These are phyloP conservation scores for Calameuta filiformis DNA, from an alignment of 2,888 invertebrate genomes.

Conservation along the genomic window DNA sequence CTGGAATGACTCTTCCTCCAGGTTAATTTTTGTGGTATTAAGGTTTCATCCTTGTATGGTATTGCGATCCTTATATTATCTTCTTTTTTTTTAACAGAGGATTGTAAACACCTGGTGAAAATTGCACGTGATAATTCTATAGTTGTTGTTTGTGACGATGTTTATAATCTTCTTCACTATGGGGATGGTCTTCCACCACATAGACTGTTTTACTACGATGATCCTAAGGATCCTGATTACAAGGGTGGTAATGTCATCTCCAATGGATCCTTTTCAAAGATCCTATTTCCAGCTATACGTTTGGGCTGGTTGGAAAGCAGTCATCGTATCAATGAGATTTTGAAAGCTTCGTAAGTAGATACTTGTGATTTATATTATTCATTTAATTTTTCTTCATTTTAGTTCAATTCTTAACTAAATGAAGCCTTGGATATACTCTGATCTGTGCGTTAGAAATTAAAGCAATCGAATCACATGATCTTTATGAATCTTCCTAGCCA, in stretches of 20 bases:
- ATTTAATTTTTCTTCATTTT: neutral
- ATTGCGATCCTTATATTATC: neutral
- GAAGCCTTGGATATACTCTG: too few relatives aligned
- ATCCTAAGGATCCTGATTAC: conserved; percentile 57
- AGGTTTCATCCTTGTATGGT: neutral
- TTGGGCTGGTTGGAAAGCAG: conserved; percentile 75
- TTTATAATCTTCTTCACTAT: conserved; percentile 73
- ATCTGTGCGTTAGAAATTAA: too few relatives aligned
- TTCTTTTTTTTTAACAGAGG: conserved; percentile 44
- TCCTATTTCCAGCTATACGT: conserved; percentile 73
- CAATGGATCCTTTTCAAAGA: conserved; percentile 75
- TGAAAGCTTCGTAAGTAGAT: conserved; percentile 61
- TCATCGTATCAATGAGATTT: conserved; percentile 59
- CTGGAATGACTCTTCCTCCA: conserved; percentile 67
- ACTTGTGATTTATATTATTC: neutral
- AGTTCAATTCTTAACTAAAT: too few relatives aligned
- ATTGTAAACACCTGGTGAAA: conserved; percentile 63
- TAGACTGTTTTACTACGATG: conserved; percentile 70
- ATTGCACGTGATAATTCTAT: conserved; percentile 66
- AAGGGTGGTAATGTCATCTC: conserved; percentile 71
- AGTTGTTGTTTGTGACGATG: conserved; percentile 72
- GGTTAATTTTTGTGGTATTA: conserved; percentile 43
- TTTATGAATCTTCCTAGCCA: too few relatives aligned
- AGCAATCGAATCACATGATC: too few relatives aligned
- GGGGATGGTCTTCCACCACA: conserved; percentile 63